Percentiles rank a stretch among this genome's conserved stretches.
Conservation (phyloP, 2,113 vertebrate species). For the Paradisaea rubra region DNA sequence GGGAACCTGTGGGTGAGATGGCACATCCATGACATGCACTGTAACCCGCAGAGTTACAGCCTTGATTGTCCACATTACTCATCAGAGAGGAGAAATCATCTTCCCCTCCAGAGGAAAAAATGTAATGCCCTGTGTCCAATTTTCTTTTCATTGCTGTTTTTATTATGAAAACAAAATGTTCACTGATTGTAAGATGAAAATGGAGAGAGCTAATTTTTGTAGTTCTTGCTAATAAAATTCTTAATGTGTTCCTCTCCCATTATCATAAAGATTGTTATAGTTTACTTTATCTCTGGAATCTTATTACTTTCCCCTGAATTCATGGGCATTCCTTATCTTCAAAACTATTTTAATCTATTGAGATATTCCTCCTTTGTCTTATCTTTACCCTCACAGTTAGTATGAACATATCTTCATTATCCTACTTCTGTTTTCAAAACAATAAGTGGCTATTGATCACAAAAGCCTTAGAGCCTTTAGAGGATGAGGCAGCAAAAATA, state of each 20-base stretch:
- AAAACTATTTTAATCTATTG: constrained; percentile 13
- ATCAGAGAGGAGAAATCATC: not conserved
- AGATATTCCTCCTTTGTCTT: not conserved
- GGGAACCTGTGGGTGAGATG: not conserved
- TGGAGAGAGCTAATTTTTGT: constrained; percentile 58
- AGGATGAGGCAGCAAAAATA: not conserved
- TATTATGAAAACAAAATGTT: constrained; percentile 64
- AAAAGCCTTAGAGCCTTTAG: not conserved
- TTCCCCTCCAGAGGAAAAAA: constrained; percentile 35
- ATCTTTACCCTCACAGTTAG: not conserved
- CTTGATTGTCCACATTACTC: not conserved
- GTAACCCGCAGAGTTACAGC: not conserved
- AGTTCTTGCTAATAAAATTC: constrained; percentile 62
- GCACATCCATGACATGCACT: accelerated
- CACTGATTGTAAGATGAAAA: constrained; percentile 46
- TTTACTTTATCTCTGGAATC: constrained; percentile 48
- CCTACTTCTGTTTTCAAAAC: not conserved
- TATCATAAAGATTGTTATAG: constrained; percentile 56
- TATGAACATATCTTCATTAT: not conserved
- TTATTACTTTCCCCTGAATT: constrained; percentile 45
- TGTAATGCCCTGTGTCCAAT: constrained; percentile 66
- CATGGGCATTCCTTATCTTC: not conserved
- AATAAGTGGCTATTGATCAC: not conserved
- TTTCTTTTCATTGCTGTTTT: constrained; percentile 66
- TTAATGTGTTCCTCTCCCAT: constrained; percentile 54